Conservation (phyloP, 2,797 vertebrate species). For the Sylvilagus floridanus region DNA sequence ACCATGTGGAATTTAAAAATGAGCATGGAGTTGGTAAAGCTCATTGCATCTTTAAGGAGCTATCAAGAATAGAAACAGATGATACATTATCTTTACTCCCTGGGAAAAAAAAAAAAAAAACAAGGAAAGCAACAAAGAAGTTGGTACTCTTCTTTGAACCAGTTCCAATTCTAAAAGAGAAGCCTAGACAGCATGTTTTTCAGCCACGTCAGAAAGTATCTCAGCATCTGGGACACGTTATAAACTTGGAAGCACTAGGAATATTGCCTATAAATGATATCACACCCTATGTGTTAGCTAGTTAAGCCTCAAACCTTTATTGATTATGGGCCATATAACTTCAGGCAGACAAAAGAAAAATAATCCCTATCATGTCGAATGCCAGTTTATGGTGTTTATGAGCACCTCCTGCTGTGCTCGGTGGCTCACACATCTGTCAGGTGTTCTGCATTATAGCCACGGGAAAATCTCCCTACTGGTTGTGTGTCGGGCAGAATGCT, state of each 20-base stretch:
- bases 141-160: conserved; percentile 79
- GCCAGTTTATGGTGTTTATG: conserved; percentile 82
- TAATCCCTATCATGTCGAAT: conserved; percentile 74
- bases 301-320: conserved; percentile 75
- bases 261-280: conserved; percentile 72
- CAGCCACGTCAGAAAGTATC: conserved; percentile 71
- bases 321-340: conserved; percentile 69
- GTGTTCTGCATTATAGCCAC: conserved; percentile 84
- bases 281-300: conserved; percentile 72
- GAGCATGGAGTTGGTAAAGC: conserved; percentile 79
- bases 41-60: conserved; percentile 77
- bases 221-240: conserved; percentile 74
- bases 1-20: conserved; percentile 72
- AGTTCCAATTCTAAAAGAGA: conserved; percentile 71
- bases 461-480: conserved; percentile 83
- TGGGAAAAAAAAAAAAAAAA: conserved; percentile 65
- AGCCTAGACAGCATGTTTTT: conserved; percentile 65
- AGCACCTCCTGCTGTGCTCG: conserved; percentile 83
- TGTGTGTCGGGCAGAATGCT: conserved; percentile 83
- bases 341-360: conserved; percentile 82
- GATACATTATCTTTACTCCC: conserved; percentile 79
- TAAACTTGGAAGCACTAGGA: conserved; percentile 56
- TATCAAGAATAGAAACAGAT: conserved; percentile 76
- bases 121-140: neutral
- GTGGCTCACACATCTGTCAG: conserved; percentile 88